Percentiles rank a stretch among this genome's conserved stretches.
Evolutionary conservation across 1,140 invertebrate species (phyloP).

Genomic region (Diprion similis): DNA sequence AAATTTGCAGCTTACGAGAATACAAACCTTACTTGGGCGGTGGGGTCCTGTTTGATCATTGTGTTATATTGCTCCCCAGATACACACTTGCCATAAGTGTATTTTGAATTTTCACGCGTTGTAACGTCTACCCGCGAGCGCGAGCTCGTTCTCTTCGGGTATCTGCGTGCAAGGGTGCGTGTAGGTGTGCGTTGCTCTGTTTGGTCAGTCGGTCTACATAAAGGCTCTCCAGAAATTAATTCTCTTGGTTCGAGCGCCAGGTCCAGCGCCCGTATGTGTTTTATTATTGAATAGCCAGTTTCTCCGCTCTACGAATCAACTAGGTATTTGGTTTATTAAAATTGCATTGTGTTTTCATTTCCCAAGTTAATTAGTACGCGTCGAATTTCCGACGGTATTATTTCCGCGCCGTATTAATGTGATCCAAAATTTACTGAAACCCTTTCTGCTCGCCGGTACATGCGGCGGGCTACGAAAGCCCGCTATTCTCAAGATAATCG

Average conservation of each 20-base stretch:
- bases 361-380: constrained; percentile 55
- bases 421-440: too few relatives aligned
- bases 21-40: constrained; percentile 12
- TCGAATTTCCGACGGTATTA: constrained; percentile 3
- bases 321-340: constrained; percentile 62
- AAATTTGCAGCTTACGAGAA: not conserved
- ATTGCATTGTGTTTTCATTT: constrained; percentile 64
- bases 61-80: constrained; percentile 54
- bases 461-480: too few relatives aligned
- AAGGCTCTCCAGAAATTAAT: constrained; percentile 61
- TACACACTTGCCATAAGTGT: constrained; percentile 53
- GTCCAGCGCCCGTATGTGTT: constrained; percentile 43
- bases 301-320: constrained; percentile 56
- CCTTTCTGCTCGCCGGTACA: too few relatives aligned
- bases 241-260: constrained; percentile 42
- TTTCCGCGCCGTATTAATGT: not conserved
- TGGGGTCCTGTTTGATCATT: constrained; percentile 52
- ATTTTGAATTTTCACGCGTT: constrained; percentile 56
- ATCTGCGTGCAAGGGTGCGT: constrained; percentile 33
- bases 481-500: not conserved
- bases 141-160: not conserved
- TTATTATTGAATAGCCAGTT: constrained; percentile 62
- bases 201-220: constrained; percentile 58
- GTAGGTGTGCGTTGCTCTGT: constrained; percentile 41
- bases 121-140: constrained; percentile 33